Percentiles rank a stretch among this genome's conserved stretches.
Conservation (phyloP, 2,888 invertebrate genomes). For the Ophion ellenae region DNA sequence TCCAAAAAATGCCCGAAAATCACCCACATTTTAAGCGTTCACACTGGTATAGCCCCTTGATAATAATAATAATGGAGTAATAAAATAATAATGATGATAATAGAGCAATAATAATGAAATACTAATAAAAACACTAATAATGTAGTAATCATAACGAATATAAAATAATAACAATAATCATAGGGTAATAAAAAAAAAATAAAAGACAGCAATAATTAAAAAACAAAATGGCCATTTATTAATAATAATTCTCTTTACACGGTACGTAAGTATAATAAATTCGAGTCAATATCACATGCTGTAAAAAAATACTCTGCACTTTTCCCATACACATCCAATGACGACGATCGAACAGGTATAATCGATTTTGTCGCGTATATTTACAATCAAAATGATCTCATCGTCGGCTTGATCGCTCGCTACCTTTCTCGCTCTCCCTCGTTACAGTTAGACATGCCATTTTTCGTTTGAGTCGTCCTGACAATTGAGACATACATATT, state of each 20-base stretch:
- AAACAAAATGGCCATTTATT: slow-evolving; percentile 52
- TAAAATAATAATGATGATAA: too few relatives aligned
- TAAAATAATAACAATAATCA: neutral
- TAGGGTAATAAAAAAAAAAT: neutral
- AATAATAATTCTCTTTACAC: slow-evolving; percentile 27
- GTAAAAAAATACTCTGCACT: slow-evolving; percentile 35
- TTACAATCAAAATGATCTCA: slow-evolving; percentile 51
- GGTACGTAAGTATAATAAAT: slow-evolving; percentile 19
- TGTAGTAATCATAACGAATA: neutral
- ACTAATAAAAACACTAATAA: neutral
- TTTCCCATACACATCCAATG: slow-evolving; percentile 22
- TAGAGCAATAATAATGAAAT: too few relatives aligned
- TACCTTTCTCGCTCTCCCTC: neutral
- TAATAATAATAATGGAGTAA: too few relatives aligned
- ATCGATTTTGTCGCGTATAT: slow-evolving; percentile 37
- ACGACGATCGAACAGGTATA: slow-evolving; percentile 19
- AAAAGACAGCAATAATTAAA: neutral
- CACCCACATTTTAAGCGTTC: too few relatives aligned
- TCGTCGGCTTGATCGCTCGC: slow-evolving; percentile 17
- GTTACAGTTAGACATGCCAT: neutral
- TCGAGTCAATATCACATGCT: slow-evolving; percentile 39
- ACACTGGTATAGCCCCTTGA: too few relatives aligned
- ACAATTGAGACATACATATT: slow-evolving; percentile 1
- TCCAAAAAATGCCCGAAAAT: too few relatives aligned
- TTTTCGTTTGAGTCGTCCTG: slow-evolving; percentile 5